A percentile compares a stretch with the other conserved stretches of the same genome.
Evolutionary conservation across 2,797 vertebrate species (phyloP).

Genomic region (Myotis daubentonii): DNA sequence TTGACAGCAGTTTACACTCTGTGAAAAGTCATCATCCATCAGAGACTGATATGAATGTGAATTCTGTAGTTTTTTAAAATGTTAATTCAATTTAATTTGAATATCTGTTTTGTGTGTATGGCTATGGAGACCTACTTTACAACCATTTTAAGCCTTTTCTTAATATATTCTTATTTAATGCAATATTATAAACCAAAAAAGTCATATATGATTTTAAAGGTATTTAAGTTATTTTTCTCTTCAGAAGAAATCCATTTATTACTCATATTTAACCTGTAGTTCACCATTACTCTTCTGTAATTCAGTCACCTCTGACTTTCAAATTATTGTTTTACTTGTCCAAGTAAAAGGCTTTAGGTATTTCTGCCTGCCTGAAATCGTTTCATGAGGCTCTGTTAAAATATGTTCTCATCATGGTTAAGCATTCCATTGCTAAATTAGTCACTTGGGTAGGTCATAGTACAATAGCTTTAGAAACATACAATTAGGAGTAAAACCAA

Average conservation of each 20-base stretch:
- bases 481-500: not conserved
- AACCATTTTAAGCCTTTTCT: not conserved
- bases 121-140: not conserved
- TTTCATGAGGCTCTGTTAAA: not conserved
- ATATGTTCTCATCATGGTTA: not conserved
- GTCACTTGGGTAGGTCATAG: not conserved
- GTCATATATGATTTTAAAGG: not conserved
- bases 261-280: not conserved
- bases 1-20: not conserved
- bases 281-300: not conserved
- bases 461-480: not conserved
- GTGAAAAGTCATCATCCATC: not conserved
- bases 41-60: not conserved
- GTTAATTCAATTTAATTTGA: not conserved
- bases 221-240: not conserved
- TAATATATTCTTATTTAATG: not conserved
- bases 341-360: not conserved
- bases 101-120: not conserved
- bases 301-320: not conserved
- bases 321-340: not conserved
- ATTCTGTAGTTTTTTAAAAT: constrained; percentile 2
- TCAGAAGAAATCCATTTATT: not conserved
- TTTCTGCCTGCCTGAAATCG: not conserved
- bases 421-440: constrained; percentile 12
- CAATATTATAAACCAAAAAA: not conserved